phyloP scores from a whole-genome alignment of 2,113 vertebrate species.

The Larimichthys crocea region DNA sequence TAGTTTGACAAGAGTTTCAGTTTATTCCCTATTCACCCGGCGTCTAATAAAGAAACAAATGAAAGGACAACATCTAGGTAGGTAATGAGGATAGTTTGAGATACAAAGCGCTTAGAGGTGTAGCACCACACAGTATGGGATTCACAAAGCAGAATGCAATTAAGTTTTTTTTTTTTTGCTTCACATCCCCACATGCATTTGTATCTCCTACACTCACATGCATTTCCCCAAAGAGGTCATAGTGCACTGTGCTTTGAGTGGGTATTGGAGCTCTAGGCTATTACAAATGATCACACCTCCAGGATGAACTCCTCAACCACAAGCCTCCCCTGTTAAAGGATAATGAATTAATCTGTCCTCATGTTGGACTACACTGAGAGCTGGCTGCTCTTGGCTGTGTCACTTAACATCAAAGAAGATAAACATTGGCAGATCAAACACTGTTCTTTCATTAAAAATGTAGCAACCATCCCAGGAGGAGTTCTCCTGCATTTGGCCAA shows the following conservation, averaged over 20 bases:
- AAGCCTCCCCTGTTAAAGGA: conserved; percentile 57
- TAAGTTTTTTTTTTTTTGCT: conserved; percentile 17
- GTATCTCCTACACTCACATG: conserved; percentile 13
- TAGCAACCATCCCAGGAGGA: conserved; percentile 58
- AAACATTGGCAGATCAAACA: conserved; percentile 76
- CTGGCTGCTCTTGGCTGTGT: conserved; percentile 59
- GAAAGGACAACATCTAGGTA: conserved; percentile 36
- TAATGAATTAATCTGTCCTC: conserved; percentile 90
- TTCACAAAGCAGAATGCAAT: conserved; percentile 35
- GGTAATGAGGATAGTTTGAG: conserved; percentile 14
- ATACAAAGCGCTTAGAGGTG: conserved; percentile 21
- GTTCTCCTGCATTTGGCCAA: conserved; percentile 59
- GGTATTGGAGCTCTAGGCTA: background rate
- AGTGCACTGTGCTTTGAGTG: background rate
- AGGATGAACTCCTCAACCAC: conserved; percentile 62
- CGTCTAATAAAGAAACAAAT: conserved; percentile 53
- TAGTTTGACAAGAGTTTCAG: conserved; percentile 78
- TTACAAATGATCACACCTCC: conserved; percentile 36
- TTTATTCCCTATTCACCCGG: conserved; percentile 50
- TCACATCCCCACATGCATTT: conserved; percentile 22
- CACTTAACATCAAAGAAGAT: conserved; percentile 71
- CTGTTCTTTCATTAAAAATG: conserved; percentile 73
- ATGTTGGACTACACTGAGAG: conserved; percentile 64
- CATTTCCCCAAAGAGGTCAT: conserved; percentile 31
- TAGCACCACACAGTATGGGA: background rate